Percentiles rank a stretch among this genome's conserved stretches.
Conservation (phyloP, 2,113 vertebrate genomes). For the Ciconia boyciana region DNA sequence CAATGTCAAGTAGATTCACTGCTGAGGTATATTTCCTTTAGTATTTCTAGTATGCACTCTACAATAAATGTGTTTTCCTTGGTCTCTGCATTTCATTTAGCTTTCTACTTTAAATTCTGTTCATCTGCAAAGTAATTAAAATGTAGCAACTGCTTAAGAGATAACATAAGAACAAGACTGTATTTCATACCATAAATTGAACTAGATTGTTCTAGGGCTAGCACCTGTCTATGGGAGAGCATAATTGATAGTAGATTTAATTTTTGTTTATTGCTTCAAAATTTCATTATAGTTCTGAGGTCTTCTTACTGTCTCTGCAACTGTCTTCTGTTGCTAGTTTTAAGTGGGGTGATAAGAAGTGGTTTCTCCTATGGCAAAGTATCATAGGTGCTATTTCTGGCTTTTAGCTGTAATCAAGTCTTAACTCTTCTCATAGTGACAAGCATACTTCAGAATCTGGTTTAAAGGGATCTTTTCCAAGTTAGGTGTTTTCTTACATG, state of each 20-base stretch:
- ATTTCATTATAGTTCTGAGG: background rate
- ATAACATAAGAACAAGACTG: background rate
- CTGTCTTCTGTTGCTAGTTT: background rate
- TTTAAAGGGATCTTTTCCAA: background rate
- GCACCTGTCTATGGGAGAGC: background rate
- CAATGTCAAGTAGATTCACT: constrained; percentile 86
- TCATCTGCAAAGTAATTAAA: background rate
- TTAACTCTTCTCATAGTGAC: background rate
- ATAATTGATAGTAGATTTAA: background rate
- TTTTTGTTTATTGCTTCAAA: background rate
- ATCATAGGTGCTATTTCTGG: background rate
- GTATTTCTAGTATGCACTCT: background rate
- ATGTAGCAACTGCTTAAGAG: background rate
- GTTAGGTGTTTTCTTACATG: background rate
- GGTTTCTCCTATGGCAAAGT: background rate
- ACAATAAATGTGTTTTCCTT: background rate
- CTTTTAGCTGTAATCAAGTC: background rate
- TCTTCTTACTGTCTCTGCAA: background rate
- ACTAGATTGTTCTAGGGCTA: background rate
- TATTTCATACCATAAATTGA: background rate
- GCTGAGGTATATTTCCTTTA: constrained; percentile 81
- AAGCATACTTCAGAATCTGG: background rate
- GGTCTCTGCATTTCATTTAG: background rate
- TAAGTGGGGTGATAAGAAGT: background rate
- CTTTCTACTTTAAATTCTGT: background rate